phyloP scores from a whole-genome alignment of 1,140 invertebrate genomes.

The Halictus rubicundus region DNA sequence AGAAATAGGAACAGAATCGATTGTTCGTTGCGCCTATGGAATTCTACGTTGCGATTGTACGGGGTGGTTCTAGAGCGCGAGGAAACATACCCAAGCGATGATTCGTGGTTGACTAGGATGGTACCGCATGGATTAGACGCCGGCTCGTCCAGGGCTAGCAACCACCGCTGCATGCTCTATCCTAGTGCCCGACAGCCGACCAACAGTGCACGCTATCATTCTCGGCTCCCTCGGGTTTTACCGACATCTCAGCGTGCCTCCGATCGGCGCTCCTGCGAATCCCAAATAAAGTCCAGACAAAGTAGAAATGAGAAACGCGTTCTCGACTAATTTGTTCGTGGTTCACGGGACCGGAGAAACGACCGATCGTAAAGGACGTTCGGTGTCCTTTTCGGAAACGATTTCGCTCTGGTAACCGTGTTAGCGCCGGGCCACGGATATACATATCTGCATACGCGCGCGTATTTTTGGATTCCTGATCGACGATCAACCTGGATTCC shows the following conservation, averaged over 20 bases:
- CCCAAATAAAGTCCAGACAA: no score
- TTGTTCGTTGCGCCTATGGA: no score
- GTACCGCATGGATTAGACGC: constrained; percentile 67
- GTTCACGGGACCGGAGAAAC: background rate
- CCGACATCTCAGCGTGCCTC: constrained; percentile 10
- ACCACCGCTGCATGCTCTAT: constrained; percentile 67
- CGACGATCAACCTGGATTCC: constrained; percentile 47
- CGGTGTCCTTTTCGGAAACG: background rate
- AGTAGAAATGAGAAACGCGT: no score
- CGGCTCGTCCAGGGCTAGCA: constrained; percentile 67
- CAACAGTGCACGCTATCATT: constrained; percentile 10
- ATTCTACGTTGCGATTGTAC: no score
- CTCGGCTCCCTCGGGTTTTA: background rate
- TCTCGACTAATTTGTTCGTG: no score
- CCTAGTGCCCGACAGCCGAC: constrained; percentile 9
- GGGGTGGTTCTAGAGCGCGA: no score
- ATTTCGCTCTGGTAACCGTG: background rate
- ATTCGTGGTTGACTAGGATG: constrained; percentile 43
- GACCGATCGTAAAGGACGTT: background rate
- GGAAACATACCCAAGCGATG: constrained; percentile 45
- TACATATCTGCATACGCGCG: background rate
- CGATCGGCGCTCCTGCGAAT: background rate
- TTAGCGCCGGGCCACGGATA: background rate
- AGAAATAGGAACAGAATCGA: no score
- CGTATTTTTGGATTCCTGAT: constrained; percentile 19